A percentile compares a stretch with the other conserved stretches of the same genome.
phyloP scores from a whole-genome alignment of 37 sponge, comb jelly and placozoan genomes.

The Aphrocallistes beatrix region DNA sequence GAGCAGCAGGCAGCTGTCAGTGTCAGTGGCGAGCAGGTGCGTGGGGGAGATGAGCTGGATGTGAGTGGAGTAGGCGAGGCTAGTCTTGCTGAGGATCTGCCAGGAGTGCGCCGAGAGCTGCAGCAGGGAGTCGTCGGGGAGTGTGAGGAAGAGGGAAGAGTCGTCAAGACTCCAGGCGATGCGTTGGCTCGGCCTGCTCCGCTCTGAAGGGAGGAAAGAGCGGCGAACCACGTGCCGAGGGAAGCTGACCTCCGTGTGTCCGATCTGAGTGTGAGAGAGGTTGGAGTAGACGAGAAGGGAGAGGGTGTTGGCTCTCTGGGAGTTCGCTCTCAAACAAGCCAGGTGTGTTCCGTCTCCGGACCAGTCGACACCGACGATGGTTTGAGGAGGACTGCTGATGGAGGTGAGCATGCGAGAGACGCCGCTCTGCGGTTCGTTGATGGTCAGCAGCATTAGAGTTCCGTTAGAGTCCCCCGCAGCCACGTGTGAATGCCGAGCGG shows the following conservation, averaged over 20 bases:
- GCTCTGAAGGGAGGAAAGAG: not conserved
- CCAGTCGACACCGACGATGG: not conserved
- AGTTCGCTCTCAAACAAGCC: not conserved
- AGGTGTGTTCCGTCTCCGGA: not conserved
- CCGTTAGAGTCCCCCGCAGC: not conserved
- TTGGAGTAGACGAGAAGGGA: not conserved
- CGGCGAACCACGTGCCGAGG: not conserved
- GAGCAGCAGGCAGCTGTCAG: not conserved
- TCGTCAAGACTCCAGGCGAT: conserved; percentile 7
- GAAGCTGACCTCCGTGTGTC: not conserved
- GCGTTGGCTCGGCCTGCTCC: not conserved
- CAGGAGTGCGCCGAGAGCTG: not conserved
- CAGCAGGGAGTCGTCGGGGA: not conserved
- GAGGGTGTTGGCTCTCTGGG: not conserved
- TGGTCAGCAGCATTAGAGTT: not conserved
- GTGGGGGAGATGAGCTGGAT: not conserved
- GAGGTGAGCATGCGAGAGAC: conserved; percentile 2
- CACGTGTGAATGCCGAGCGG: not conserved
- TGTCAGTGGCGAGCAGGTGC: not conserved
- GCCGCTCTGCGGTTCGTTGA: not conserved
- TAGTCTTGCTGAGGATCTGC: not conserved
- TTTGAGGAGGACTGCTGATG: not conserved
- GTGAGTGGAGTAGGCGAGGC: not conserved
- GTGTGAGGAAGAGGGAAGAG: not conserved
- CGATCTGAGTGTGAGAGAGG: not conserved